phyloP scores from a whole-genome alignment of 2,888 invertebrate species.

The Ophion costatus region DNA sequence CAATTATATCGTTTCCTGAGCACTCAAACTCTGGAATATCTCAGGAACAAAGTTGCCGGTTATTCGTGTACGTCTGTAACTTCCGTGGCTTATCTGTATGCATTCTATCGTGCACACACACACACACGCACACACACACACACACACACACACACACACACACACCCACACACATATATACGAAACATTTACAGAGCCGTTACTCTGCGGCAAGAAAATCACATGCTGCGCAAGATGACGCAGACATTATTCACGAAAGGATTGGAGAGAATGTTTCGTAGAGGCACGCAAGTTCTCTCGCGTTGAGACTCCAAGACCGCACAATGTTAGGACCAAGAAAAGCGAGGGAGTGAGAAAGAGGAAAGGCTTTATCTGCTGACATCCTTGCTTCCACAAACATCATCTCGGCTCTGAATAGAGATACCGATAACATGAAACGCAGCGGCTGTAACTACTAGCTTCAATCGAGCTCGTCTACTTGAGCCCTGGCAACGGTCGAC shows the following conservation, averaged over 20 bases:
- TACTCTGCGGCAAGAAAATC: slow-evolving; percentile 61
- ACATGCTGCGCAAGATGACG: slow-evolving; percentile 67
- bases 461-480: slow-evolving; percentile 40
- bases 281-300: slow-evolving; percentile 54
- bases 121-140: no score
- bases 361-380: slow-evolving; percentile 37
- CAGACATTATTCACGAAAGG: slow-evolving; percentile 66
- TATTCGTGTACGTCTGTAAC: slow-evolving; percentile 41
- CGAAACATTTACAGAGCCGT: slow-evolving; percentile 17
- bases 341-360: slow-evolving; percentile 13
- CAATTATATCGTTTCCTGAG: slow-evolving; percentile 52
- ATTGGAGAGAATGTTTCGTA: slow-evolving; percentile 56
- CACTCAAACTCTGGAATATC: slow-evolving; percentile 54
- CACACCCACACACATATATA: no score
- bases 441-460: slow-evolving; percentile 55
- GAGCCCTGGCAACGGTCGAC: slow-evolving; percentile 28
- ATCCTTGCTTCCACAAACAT: slow-evolving; percentile 31
- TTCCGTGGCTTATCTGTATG: slow-evolving; percentile 8
- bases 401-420: slow-evolving; percentile 46
- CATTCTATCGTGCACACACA: slow-evolving; percentile 9
- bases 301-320: slow-evolving; percentile 49
- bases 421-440: slow-evolving; percentile 37
- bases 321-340: slow-evolving; percentile 19
- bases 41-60: slow-evolving; percentile 55
- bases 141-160: background rate